Base-by-base conservation (phyloP, 2,113 vertebrate species). In the Labrus mixtus region DNA sequence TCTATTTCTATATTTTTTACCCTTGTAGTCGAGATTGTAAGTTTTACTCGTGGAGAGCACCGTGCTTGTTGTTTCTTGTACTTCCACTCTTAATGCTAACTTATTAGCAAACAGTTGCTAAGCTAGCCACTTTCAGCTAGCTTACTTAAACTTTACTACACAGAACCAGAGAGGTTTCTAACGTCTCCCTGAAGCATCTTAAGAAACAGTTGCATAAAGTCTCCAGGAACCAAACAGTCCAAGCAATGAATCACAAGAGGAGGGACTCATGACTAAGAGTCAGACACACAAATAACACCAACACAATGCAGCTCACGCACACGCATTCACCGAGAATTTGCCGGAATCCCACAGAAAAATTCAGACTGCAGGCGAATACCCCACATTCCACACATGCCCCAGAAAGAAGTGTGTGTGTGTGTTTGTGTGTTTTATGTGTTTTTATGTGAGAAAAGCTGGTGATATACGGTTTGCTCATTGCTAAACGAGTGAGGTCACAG, bases 401-500 rank as follows among this genome's bases (percentile, higher is more conserved):
- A 53, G 8, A 46, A 37, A 56, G 22, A 59, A 37, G 23, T 48
- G 41, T 48, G 22, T 25, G 2, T 53, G 39, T 53, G 57, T 58
- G 41, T 70, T 59, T 54, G 37, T 54, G 60, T 25, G 37, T 56
- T 45, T 43, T 51, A 20, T 43, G 36, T 36, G 58, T n/a, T n/a
- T n/a, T n/a, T n/a, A n/a, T 48, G 41, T 9, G 45, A 7, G 10
- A n/a, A 43, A 53, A 11, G 22, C 41, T 59, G 48, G 43, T 76
- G 78, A 65, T 81, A 37, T 73, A 58, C 64, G 43, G 20, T 41
- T 15, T 6, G 59, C 68, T 77, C 57, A 79, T 33, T 41, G 13
- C 56, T 64, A 73, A 84, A 76, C 78, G 71, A 84, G 69, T 19
- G 62, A 72, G 78, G 75, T 85, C 58, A 63, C 48, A 29, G 10